Conservation (phyloP, 2,113 vertebrate species). For the Camelus bactrianus region DNA sequence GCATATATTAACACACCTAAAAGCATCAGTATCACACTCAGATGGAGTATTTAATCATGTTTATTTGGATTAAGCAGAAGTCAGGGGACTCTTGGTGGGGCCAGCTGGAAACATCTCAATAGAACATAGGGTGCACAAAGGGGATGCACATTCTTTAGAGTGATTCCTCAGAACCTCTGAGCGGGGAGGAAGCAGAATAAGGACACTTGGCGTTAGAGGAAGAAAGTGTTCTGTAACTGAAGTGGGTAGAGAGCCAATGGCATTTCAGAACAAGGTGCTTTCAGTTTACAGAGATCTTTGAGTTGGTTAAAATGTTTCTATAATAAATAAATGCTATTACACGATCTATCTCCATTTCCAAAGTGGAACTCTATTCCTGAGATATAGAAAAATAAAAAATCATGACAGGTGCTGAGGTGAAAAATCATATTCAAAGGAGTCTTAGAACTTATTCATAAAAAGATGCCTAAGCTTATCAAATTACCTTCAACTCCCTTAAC, state of each 20-base stretch:
- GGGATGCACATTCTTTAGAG: background rate
- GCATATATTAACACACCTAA: background rate
- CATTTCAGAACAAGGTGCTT: background rate
- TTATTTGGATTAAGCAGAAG: background rate
- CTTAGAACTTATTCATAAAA: constrained; percentile 11
- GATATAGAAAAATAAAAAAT: background rate
- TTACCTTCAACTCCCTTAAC: background rate
- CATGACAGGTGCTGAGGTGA: background rate
- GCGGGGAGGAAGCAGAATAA: background rate
- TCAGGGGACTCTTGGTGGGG: background rate
- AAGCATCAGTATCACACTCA: background rate
- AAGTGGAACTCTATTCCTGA: constrained; percentile 19
- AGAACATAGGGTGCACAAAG: background rate
- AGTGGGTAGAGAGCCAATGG: background rate
- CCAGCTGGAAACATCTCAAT: background rate
- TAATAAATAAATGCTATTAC: constrained; percentile 37
- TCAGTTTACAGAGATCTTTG: background rate
- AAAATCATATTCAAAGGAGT: background rate
- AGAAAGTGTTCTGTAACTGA: background rate
- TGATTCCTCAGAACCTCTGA: background rate
- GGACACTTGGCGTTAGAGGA: background rate
- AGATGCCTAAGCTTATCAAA: background rate
- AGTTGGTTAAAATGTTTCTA: background rate
- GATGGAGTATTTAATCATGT: background rate
- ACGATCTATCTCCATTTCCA: background rate